Evolutionary conservation across 2,888 invertebrate species (phyloP).

Genomic region (Noctua comes): DNA sequence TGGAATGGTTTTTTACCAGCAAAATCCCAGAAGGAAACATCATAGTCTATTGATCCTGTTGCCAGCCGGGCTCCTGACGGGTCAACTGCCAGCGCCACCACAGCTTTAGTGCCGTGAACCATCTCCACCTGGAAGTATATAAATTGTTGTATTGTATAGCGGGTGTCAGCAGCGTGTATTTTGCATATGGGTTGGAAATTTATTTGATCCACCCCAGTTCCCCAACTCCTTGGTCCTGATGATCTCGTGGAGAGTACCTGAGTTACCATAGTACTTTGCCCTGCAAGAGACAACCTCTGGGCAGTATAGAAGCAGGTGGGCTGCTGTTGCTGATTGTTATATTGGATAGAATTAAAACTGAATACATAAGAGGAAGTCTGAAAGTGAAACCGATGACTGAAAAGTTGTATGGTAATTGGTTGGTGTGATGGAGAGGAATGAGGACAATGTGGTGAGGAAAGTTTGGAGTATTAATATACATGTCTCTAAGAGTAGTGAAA

Average conservation of each 20-base stretch:
- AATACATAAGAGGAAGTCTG: neutral
- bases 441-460: neutral
- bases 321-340: too few relatives aligned
- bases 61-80: constrained; percentile 97
- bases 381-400: neutral
- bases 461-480: neutral
- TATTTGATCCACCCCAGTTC: too few relatives aligned
- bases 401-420: neutral
- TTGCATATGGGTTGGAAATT: too few relatives aligned
- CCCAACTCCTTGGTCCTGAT: too few relatives aligned
- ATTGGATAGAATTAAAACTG: too few relatives aligned
- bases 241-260: neutral
- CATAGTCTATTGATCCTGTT: constrained; percentile 98
- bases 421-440: neutral
- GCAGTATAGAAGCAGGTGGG: too few relatives aligned
- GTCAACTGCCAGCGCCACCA: constrained; percentile 97
- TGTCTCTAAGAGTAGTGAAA: neutral
- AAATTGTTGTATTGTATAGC: neutral
- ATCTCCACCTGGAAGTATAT: constrained; percentile 89
- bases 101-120: constrained; percentile 97
- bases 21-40: constrained; percentile 99
- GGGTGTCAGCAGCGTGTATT: too few relatives aligned
- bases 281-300: too few relatives aligned
- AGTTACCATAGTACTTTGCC: too few relatives aligned
- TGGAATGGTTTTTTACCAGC: constrained; percentile 86